Evolutionary conservation across 2,113 vertebrate genomes (phyloP), one percentile per base, ranked within the genome.

Genomic region (Brachyhypopomus gauderio): DNA sequence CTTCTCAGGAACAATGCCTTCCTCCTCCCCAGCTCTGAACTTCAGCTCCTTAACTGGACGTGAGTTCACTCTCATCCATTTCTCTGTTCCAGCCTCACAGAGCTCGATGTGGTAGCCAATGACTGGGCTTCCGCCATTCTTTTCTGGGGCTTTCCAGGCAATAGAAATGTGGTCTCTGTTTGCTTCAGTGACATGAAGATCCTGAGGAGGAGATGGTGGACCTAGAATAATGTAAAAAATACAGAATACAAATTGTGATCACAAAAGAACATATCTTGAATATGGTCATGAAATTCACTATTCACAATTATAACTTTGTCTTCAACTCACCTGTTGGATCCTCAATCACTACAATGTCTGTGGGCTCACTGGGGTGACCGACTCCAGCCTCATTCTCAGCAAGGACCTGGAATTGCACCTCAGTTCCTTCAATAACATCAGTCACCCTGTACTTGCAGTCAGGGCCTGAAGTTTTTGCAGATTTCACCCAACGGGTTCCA

Each of bases 61-160:
- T 70, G 97, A 97, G 91, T 98, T 99, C 58, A 98, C 93, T 85
- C 96, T 90, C 97, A 98, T 98, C 97, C 98, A 99, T 87, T 98
- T 99, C 89, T 98, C 96, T 5, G 98, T 98, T 79, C 97, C 97
- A 14, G 95, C 95, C 88, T 96, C 95, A 1, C 97, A 97, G 91
- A 98, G 95, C 90, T 99, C 97, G 77, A 99, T 92, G 86, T 98
- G 95, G 89, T 99, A 99, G 36, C 98, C 98, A 67, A 92, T 93
- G 82, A 99, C 93, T 59, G 94, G 95, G 83, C 95, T 95, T 77
- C 98, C 97, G 6, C 98, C 97, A 60, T 95, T 95, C 85, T 94
- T 96, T 86, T 93, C 95, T 34, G 98, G 98, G 77, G 97, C 93
- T 78, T 97, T 99, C 97, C 98, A 99, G 82, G 94, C 91, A 82